A percentile compares a stretch with the other conserved stretches of the same genome.
These are phyloP conservation scores for Centropyge bicolor DNA, from an alignment of 2,797 vertebrate genomes.

Conservation along the genomic window DNA sequence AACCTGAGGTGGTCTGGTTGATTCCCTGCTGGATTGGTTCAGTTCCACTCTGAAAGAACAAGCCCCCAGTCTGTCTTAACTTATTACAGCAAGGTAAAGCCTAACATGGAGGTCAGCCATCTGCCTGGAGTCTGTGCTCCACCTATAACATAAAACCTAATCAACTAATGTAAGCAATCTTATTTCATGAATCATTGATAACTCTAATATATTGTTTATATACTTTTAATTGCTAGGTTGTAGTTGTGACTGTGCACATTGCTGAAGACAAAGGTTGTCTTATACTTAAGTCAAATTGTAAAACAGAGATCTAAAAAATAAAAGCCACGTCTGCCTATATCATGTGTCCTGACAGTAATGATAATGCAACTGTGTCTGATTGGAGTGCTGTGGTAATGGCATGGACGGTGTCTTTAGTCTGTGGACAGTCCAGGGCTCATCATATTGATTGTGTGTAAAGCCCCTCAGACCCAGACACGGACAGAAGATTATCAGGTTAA, in stretches of 20 bases:
- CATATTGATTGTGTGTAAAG: constrained; percentile 81
- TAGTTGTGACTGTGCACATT: not conserved
- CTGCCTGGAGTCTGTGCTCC: constrained; percentile 49
- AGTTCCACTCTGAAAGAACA: constrained; percentile 58
- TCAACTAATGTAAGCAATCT: constrained; percentile 45
- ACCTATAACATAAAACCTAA: constrained; percentile 44
- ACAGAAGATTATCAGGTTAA: constrained; percentile 81
- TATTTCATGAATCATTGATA: constrained; percentile 5
- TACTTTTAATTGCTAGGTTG: not conserved
- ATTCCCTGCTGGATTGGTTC: constrained; percentile 71
- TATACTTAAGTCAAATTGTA: constrained; percentile 16
- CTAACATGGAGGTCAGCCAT: constrained; percentile 65
- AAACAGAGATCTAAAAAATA: constrained; percentile 21
- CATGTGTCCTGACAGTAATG: constrained; percentile 34
- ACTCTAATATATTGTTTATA: constrained; percentile 1
- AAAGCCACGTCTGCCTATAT: constrained; percentile 19
- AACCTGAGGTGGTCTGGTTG: constrained; percentile 84
- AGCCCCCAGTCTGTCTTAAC: constrained; percentile 57
- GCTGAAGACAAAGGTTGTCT: not conserved
- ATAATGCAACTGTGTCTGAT: constrained; percentile 47
- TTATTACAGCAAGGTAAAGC: constrained; percentile 63
- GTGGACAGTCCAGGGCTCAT: constrained; percentile 61
- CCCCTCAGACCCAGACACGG: constrained; percentile 58
- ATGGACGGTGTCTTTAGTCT: constrained; percentile 39
- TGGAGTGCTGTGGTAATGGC: constrained; percentile 46